Evolutionary conservation across 2,113 vertebrate species (phyloP).

Genomic region (human): DNA sequence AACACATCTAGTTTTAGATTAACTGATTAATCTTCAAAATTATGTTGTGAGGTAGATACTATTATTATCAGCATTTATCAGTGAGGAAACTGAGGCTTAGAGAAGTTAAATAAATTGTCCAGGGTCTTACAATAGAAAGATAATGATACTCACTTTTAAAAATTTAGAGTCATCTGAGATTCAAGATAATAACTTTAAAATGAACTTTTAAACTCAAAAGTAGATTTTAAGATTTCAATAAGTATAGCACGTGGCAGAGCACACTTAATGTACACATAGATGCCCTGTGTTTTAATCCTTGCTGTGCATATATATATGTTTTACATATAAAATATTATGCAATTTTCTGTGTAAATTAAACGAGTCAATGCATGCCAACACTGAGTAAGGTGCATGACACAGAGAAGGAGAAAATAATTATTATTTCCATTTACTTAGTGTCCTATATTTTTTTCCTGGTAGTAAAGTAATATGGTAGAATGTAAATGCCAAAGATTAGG

Average conservation of each 20-base stretch:
- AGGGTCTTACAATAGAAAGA: not conserved
- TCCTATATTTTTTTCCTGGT: not conserved
- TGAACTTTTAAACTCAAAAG: conserved; percentile 14
- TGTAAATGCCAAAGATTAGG: not conserved
- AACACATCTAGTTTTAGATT: not conserved
- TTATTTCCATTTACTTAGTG: not conserved
- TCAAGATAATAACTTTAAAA: conserved; percentile 43
- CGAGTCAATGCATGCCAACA: not conserved
- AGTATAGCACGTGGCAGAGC: not conserved
- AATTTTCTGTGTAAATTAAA: not conserved
- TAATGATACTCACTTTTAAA: not conserved
- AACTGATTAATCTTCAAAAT: not conserved
- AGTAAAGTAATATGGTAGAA: not conserved
- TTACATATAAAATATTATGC: not conserved
- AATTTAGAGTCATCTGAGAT: conserved; percentile 24
- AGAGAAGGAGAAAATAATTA: not conserved
- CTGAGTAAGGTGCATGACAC: not conserved
- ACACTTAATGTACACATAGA: not conserved
- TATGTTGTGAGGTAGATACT: not conserved
- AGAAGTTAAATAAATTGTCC: not conserved
- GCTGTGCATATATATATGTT: not conserved
- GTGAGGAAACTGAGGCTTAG: conserved; percentile 3
- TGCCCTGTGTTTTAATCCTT: not conserved
- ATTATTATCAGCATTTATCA: not conserved
- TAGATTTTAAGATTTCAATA: not conserved